Conservation (phyloP, 2,888 invertebrate species). For the Nomada ruficornis region DNA sequence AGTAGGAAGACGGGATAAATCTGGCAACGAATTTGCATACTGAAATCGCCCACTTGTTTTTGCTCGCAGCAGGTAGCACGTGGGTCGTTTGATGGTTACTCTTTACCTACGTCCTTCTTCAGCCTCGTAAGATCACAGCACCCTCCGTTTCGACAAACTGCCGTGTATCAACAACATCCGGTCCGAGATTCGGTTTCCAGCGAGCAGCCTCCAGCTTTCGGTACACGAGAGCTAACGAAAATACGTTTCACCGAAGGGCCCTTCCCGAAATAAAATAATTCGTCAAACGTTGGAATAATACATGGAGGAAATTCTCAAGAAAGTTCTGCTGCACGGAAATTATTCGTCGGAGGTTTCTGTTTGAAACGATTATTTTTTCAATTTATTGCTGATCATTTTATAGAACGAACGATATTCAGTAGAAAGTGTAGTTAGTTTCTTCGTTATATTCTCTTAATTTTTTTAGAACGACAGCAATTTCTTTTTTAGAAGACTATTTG, state of each 20-base stretch:
- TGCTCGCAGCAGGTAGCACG: slow-evolving; percentile 75
- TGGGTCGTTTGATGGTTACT: slow-evolving; percentile 72
- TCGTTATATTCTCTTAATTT: too few relatives aligned
- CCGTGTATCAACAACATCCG: slow-evolving; percentile 68
- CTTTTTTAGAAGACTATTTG: too few relatives aligned
- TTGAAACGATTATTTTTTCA: too few relatives aligned
- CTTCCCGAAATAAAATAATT: too few relatives aligned
- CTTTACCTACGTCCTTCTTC: slow-evolving; percentile 64
- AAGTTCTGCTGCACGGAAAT: too few relatives aligned
- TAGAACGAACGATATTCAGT: too few relatives aligned
- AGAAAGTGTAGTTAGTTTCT: too few relatives aligned
- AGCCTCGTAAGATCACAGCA: slow-evolving; percentile 54
- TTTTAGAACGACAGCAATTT: too few relatives aligned
- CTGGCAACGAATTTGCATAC: slow-evolving; percentile 73
- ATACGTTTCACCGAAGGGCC: slow-evolving; percentile 3
- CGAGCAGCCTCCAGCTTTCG: neutral
- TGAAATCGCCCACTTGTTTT: slow-evolving; percentile 76
- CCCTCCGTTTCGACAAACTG: slow-evolving; percentile 68
- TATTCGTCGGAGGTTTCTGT: too few relatives aligned
- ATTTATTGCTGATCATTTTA: too few relatives aligned
- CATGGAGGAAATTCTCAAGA: too few relatives aligned
- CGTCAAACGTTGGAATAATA: too few relatives aligned
- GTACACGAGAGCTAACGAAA: slow-evolving; percentile 22
- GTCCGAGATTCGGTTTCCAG: slow-evolving; percentile 58
- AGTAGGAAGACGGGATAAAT: slow-evolving; percentile 56